Evolutionary conservation across 2,888 invertebrate genomes (phyloP).

Genomic region (Synanthedon vespiformis): DNA sequence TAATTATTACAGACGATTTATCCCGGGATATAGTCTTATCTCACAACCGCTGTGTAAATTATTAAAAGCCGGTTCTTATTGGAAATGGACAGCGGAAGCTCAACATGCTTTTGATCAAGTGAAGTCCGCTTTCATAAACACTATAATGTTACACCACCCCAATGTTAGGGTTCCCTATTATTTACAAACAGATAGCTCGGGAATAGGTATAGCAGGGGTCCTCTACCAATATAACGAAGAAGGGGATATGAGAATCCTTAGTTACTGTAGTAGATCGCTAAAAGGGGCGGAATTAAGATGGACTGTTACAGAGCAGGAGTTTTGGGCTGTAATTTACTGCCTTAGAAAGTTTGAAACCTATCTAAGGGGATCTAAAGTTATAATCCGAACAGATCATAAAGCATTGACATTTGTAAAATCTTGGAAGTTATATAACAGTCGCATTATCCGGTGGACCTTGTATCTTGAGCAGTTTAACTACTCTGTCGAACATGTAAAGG

Average conservation of each 20-base stretch:
- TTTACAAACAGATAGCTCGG: slow-evolving; percentile 13
- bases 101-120: slow-evolving; percentile 9
- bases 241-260: slow-evolving; percentile 6
- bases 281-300: slow-evolving; percentile 9
- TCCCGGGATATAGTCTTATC: slow-evolving; percentile 7
- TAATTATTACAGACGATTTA: slow-evolving; percentile 15
- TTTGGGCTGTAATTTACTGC: slow-evolving; percentile 12
- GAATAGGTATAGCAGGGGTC: slow-evolving; percentile 9
- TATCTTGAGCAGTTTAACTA: slow-evolving; percentile 14
- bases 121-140: slow-evolving; percentile 9
- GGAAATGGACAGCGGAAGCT: slow-evolving; percentile 7
- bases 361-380: slow-evolving; percentile 10
- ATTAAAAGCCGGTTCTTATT: slow-evolving; percentile 8
- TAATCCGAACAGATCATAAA: slow-evolving; percentile 14
- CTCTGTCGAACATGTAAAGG: no score
- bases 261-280: slow-evolving; percentile 11
- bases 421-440: slow-evolving; percentile 12
- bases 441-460: slow-evolving; percentile 12
- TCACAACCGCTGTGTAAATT: slow-evolving; percentile 10
- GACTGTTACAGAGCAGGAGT: slow-evolving; percentile 16
- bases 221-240: slow-evolving; percentile 10
- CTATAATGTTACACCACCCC: slow-evolving; percentile 7
- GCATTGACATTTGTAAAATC: slow-evolving; percentile 11
- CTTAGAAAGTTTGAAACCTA: slow-evolving; percentile 15
- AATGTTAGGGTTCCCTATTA: slow-evolving; percentile 7